These are phyloP conservation scores for Stenurella melanura DNA, from an alignment of 2,888 invertebrate genomes.

Conservation along the genomic window DNA sequence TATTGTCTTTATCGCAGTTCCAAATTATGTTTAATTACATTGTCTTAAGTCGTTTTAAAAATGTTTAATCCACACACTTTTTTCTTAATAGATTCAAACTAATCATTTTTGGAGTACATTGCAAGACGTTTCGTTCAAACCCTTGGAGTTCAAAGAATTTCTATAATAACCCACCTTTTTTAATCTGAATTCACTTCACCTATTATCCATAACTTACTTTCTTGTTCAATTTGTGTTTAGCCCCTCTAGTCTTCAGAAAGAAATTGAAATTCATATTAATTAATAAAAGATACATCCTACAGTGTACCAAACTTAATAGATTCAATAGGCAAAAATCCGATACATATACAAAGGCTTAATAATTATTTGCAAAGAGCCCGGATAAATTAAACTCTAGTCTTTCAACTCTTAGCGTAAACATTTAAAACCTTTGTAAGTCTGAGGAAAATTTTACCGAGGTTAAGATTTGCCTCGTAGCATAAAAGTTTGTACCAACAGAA, in stretches of 20 bases:
- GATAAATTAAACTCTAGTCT: background rate
- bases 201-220: background rate
- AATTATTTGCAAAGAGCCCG: background rate
- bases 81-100: too few relatives aligned
- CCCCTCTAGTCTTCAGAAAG: background rate
- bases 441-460: background rate
- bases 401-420: background rate
- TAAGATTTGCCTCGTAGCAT: background rate
- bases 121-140: too few relatives aligned
- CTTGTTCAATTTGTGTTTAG: slow-evolving; percentile 23
- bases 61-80: too few relatives aligned
- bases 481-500: background rate
- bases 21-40: too few relatives aligned
- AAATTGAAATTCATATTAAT: slow-evolving; percentile 5
- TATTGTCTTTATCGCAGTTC: too few relatives aligned
- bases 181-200: too few relatives aligned
- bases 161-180: too few relatives aligned
- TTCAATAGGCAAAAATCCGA: background rate
- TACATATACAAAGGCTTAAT: background rate
- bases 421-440: background rate
- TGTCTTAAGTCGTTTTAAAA: too few relatives aligned
- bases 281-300: background rate
- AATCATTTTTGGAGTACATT: too few relatives aligned
- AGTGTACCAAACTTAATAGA: background rate
- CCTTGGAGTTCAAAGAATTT: too few relatives aligned